Evolutionary conservation across 2,888 invertebrate genomes (phyloP).

Genomic region (Limnephilus lunatus): DNA sequence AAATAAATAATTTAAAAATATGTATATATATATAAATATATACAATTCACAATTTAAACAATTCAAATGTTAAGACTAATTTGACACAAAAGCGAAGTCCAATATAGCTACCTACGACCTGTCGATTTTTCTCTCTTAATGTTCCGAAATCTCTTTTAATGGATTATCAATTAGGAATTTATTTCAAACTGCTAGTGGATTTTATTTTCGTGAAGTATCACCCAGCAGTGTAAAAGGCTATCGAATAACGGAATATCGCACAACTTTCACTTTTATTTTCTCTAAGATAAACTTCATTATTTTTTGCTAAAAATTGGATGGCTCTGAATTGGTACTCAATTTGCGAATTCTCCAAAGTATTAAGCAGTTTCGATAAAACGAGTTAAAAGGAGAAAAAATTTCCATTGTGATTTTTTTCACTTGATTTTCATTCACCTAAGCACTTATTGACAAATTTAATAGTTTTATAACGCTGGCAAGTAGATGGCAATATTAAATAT

Average conservation of each 20-base stretch:
- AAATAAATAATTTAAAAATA: no score
- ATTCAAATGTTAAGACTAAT: no score
- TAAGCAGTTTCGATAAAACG: not conserved
- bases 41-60: no score
- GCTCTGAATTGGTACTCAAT: not conserved
- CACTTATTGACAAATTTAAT: not conserved
- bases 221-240: not conserved
- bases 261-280: not conserved
- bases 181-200: not conserved
- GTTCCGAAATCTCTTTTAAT: not conserved
- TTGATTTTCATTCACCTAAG: not conserved
- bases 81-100: no score
- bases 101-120: not conserved
- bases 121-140: not conserved
- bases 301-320: not conserved
- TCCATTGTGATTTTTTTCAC: not conserved
- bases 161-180: not conserved
- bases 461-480: not conserved
- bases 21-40: no score
- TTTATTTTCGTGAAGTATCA: not conserved
- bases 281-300: not conserved
- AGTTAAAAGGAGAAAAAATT: not conserved
- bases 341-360: not conserved
- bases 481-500: not conserved
- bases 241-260: not conserved